These are phyloP conservation scores for Misgurnus anguillicaudatus DNA, from an alignment of 2,113 vertebrate genomes.

Conservation along the genomic window DNA sequence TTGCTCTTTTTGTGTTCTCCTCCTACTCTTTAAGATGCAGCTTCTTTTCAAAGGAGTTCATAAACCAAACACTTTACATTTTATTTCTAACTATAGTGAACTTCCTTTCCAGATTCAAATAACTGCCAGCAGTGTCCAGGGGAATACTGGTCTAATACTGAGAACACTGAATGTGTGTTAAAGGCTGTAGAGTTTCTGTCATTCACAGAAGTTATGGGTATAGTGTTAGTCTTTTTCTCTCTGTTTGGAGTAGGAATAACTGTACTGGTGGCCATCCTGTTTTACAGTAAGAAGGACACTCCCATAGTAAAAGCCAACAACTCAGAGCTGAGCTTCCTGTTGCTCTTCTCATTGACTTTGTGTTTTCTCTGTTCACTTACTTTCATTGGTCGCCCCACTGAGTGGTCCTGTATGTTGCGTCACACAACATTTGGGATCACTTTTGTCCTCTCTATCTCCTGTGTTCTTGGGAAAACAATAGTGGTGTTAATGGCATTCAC, in stretches of 20 bases:
- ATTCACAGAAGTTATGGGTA: conserved; percentile 4
- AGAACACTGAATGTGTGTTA: conserved; percentile 5
- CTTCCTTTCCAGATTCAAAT: conserved; percentile 1
- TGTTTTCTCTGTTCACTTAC: conserved; percentile 4
- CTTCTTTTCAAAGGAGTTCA: conserved; percentile 33
- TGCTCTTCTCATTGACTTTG: background rate
- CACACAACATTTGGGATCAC: background rate
- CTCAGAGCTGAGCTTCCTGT: background rate
- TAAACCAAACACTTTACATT: background rate
- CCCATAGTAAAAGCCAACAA: conserved; percentile 4
- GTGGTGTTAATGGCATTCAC: background rate
- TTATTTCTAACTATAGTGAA: conserved; percentile 13
- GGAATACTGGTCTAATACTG: background rate
- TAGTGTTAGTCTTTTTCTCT: background rate
- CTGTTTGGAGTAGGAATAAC: conserved; percentile 1
- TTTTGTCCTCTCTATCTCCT: background rate
- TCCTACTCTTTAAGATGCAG: conserved; percentile 52
- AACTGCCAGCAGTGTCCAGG: background rate
- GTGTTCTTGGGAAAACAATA: background rate
- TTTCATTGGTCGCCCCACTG: background rate
- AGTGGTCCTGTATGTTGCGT: background rate
- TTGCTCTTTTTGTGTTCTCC: conserved; percentile 52
- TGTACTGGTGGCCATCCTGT: background rate
- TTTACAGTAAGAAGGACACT: conserved; percentile 29
- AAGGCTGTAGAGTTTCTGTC: conserved; percentile 9